These are phyloP conservation scores for Chelmon rostratus DNA, from an alignment of 2,797 vertebrate species.

Conservation along the genomic window DNA sequence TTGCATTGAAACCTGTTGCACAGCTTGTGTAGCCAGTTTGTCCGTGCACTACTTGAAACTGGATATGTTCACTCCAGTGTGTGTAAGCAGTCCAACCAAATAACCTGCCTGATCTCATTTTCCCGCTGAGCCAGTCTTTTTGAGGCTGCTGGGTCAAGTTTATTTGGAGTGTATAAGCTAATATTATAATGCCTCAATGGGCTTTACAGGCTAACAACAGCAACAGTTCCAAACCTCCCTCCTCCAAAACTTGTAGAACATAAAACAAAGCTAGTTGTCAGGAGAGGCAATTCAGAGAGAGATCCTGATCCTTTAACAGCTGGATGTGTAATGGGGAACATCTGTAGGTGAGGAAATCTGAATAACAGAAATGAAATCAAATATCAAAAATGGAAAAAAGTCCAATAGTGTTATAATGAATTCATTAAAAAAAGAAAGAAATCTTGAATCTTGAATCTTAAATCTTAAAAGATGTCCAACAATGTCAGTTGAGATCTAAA, in stretches of 20 bases:
- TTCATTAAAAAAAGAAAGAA: too few species aligned
- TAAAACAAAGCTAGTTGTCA: too few species aligned
- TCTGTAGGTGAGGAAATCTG: too few species aligned
- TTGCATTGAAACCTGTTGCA: conserved; percentile 29
- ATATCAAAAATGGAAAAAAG: neutral
- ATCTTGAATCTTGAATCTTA: too few species aligned
- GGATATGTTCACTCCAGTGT: neutral
- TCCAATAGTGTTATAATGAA: neutral
- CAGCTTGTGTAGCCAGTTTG: conserved; percentile 9
- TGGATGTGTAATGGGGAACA: too few species aligned
- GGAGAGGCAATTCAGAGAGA: neutral
- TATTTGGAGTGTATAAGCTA: neutral
- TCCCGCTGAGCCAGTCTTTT: neutral
- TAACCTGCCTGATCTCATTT: neutral
- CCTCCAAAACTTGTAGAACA: neutral
- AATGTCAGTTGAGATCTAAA: neutral
- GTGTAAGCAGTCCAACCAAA: neutral
- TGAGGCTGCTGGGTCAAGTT: neutral
- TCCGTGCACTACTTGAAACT: neutral
- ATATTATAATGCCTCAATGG: neutral
- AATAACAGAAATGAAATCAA: neutral
- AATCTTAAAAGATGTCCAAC: neutral
- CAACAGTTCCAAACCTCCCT: neutral
- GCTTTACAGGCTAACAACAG: neutral
- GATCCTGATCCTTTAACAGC: neutral